These are phyloP conservation scores for Mycalesis mineus DNA, from an alignment of 2,888 invertebrate species.

Conservation along the genomic window DNA sequence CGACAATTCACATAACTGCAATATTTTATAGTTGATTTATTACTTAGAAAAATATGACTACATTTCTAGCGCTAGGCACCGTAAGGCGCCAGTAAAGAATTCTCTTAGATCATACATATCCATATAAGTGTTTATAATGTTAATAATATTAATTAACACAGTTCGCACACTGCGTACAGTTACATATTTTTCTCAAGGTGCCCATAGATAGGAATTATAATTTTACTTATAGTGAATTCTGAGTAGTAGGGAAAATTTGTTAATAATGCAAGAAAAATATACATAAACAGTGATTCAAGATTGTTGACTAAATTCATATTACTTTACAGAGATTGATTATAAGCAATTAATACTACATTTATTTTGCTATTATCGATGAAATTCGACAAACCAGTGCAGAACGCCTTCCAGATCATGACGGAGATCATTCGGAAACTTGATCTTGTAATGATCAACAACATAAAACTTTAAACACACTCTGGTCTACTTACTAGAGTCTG, in stretches of 20 bases:
- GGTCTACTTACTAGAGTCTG: too few species aligned
- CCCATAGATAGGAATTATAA: too few species aligned
- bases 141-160: constrained; percentile 5
- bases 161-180: constrained; percentile 6
- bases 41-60: not conserved
- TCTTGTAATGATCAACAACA: too few species aligned
- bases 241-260: not conserved
- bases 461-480: too few species aligned
- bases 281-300: too few species aligned
- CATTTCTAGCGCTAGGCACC: not conserved
- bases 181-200: not conserved
- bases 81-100: constrained; percentile 2
- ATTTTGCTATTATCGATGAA: not conserved
- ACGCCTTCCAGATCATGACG: too few species aligned
- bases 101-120: constrained; percentile 7
- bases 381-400: too few species aligned
- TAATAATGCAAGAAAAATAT: not conserved
- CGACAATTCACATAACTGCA: not conserved
- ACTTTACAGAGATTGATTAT: too few species aligned
- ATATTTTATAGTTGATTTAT: not conserved
- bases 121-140: constrained; percentile 7
- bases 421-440: too few species aligned
- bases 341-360: too few species aligned
- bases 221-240: too few species aligned
- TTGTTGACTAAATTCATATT: too few species aligned